Conservation (phyloP, 2,113 vertebrate species). For the Oncorhynchus nerka region DNA sequence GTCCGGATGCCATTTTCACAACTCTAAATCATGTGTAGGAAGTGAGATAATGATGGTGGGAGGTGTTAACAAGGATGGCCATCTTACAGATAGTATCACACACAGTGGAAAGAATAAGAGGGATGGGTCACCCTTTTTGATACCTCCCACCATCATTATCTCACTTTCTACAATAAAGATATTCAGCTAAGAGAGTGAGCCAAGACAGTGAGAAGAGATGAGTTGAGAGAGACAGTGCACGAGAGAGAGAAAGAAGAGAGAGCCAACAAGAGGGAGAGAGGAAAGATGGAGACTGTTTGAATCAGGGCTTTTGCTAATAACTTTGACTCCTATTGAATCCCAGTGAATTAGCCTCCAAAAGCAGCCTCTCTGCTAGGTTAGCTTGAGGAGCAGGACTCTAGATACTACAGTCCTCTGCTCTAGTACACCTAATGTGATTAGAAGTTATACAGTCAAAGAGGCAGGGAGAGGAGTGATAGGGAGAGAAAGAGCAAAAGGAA, state of each 20-base stretch:
- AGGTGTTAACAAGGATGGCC: neutral
- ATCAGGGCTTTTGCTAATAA: neutral
- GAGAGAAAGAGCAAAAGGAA: neutral
- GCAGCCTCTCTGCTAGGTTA: neutral
- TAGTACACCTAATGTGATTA: neutral
- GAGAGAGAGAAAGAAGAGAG: neutral
- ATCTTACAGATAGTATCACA: too few species aligned
- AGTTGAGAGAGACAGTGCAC: neutral
- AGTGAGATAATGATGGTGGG: neutral
- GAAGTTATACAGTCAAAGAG: neutral
- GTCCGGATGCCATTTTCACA: too few species aligned
- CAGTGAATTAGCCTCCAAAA: neutral
- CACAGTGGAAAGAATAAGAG: neutral
- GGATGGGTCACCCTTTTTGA: neutral
- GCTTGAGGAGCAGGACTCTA: neutral
- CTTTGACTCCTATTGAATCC: neutral
- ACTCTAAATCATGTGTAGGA: neutral
- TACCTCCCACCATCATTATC: neutral
- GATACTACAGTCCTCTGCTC: neutral
- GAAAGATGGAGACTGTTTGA: neutral
- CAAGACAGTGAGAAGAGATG: conserved; percentile 13
- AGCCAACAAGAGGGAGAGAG: neutral
- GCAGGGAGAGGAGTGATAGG: neutral
- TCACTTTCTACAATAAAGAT: neutral
- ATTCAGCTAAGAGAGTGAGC: neutral